Conservation (phyloP, 2,113 vertebrate genomes). For the Panthera leo region DNA sequence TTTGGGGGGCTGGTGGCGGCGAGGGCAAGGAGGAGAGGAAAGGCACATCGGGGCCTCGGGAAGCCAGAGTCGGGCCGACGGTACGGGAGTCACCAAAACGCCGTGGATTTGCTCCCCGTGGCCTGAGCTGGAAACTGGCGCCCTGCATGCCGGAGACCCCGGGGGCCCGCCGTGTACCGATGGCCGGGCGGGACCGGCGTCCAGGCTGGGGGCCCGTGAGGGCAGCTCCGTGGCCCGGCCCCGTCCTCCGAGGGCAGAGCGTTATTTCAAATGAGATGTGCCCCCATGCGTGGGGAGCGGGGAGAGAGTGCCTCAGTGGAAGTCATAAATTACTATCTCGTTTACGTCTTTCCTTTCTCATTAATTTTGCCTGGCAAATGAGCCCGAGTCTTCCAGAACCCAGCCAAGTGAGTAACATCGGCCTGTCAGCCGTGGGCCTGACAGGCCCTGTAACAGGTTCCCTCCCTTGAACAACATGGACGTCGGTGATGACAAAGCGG, state of each 20-base stretch:
- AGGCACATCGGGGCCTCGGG: accelerated
- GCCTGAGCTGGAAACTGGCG: neutral
- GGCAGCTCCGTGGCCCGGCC: accelerated
- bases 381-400: conserved; percentile 57
- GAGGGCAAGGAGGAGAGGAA: neutral
- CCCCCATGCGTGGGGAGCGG: accelerated
- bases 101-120: accelerated
- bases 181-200: accelerated
- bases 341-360: conserved; percentile 80
- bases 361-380: conserved; percentile 83
- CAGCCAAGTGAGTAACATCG: conserved; percentile 72
- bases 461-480: neutral
- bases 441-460: conserved; percentile 7
- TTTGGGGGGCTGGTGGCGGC: neutral
- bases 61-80: accelerated
- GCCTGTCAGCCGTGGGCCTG: conserved; percentile 66
- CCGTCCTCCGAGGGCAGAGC: accelerated
- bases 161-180: accelerated
- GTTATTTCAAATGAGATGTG: accelerated
- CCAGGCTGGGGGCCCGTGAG: neutral
- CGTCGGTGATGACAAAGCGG: neutral
- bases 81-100: accelerated
- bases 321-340: conserved; percentile 82
- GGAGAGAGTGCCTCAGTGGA: neutral
- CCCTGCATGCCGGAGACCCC: neutral